These are phyloP conservation scores for Xiphias gladius DNA, from an alignment of 2,113 vertebrate species.

Conservation along the genomic window DNA sequence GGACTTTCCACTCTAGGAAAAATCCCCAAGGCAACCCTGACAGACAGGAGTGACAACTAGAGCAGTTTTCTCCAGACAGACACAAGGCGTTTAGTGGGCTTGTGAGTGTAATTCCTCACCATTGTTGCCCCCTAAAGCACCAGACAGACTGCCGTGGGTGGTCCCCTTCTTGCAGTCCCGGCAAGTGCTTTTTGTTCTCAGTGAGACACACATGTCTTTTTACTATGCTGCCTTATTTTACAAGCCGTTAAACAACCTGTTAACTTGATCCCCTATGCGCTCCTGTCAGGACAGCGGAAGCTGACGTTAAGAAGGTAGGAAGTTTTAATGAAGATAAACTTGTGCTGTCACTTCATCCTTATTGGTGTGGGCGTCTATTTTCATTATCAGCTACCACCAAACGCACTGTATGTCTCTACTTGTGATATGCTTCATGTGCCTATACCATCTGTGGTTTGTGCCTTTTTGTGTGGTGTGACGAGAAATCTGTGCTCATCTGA, in stretches of 20 bases:
- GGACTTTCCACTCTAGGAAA: not conserved
- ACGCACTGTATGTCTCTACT: not conserved
- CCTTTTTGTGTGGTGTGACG: conserved; percentile 22
- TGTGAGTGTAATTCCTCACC: conserved; percentile 41
- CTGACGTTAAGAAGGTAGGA: conserved; percentile 75
- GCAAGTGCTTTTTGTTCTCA: conserved; percentile 52
- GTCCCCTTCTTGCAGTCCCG: conserved; percentile 32
- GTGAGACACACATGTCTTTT: conserved; percentile 47
- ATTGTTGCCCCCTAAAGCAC: conserved; percentile 43
- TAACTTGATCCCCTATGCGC: conserved; percentile 72
- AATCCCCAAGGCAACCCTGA: not conserved
- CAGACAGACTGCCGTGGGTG: conserved; percentile 64
- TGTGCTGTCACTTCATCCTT: conserved; percentile 50
- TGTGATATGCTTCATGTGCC: conserved; percentile 25
- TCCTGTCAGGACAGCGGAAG: conserved; percentile 66
- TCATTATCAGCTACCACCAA: not conserved
- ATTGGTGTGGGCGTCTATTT: conserved; percentile 22
- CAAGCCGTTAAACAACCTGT: conserved; percentile 70
- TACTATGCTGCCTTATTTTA: conserved; percentile 44
- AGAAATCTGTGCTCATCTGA: not conserved
- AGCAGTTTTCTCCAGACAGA: conserved; percentile 34
- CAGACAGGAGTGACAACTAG: conserved; percentile 1
- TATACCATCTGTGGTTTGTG: conserved; percentile 32
- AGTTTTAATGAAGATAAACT: conserved; percentile 50
- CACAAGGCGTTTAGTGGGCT: conserved; percentile 11